Conservation (phyloP, 2,888 invertebrate genomes). For the Apeira syringaria region DNA sequence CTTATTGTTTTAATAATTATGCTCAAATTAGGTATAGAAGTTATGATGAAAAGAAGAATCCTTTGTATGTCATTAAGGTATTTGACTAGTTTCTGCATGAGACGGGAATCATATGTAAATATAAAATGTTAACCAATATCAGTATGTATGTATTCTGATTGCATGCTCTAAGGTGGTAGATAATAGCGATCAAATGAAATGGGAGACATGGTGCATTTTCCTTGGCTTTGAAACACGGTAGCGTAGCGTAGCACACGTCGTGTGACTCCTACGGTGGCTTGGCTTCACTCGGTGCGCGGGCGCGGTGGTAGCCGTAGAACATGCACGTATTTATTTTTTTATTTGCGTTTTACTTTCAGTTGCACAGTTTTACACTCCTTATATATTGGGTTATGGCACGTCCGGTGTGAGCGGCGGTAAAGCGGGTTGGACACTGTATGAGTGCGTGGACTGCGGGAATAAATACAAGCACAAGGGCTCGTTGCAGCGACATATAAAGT, state of each 20-base stretch:
- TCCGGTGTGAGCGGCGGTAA: slow-evolving; percentile 72
- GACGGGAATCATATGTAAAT: slow-evolving; percentile 6
- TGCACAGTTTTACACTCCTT: slow-evolving; percentile 83
- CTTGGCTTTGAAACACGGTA: slow-evolving; percentile 66
- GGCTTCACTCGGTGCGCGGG: too few relatives aligned
- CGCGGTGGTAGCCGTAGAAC: slow-evolving; percentile 67
- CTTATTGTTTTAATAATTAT: slow-evolving; percentile 55
- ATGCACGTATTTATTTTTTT: slow-evolving; percentile 80
- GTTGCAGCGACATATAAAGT: slow-evolving; percentile 89
- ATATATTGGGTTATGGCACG: slow-evolving; percentile 80
- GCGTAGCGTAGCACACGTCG: slow-evolving; percentile 43
- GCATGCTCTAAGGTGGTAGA: slow-evolving; percentile 57
- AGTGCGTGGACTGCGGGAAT: slow-evolving; percentile 90
- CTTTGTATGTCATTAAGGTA: too few relatives aligned
- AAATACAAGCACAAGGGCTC: slow-evolving; percentile 92
- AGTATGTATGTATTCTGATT: slow-evolving; percentile 45
- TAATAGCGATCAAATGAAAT: slow-evolving; percentile 69
- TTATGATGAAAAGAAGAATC: slow-evolving; percentile 22
- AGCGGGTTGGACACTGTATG: slow-evolving; percentile 79
- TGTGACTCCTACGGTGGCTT: slow-evolving; percentile 57
- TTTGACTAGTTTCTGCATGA: slow-evolving; percentile 34
- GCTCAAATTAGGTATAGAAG: slow-evolving; percentile 6
- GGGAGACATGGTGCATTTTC: slow-evolving; percentile 84
- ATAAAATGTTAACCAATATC: slow-evolving; percentile 19
- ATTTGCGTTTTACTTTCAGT: slow-evolving; percentile 81